phyloP scores from a whole-genome alignment of 2,113 vertebrate genomes.

The Sphyrna mokarran region DNA sequence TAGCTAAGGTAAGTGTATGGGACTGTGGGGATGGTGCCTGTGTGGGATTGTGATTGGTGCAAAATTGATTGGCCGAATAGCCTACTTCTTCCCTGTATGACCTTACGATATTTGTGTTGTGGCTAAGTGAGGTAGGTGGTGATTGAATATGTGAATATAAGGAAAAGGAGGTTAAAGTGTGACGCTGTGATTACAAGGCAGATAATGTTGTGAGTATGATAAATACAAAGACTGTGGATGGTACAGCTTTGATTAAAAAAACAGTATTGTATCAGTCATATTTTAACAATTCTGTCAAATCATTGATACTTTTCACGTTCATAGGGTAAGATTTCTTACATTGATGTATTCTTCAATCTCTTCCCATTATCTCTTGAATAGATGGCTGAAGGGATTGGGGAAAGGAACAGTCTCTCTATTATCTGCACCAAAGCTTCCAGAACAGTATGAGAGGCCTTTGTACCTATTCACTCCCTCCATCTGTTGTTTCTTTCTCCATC shows the following conservation, averaged over 20 bases:
- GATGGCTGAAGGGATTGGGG: neutral
- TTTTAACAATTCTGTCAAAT: neutral
- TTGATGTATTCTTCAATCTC: neutral
- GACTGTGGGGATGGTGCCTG: too few species aligned
- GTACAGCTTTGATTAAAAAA: neutral
- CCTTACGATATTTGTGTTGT: neutral
- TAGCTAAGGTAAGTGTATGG: too few species aligned
- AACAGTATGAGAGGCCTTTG: neutral
- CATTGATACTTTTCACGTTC: neutral
- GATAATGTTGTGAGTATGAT: neutral
- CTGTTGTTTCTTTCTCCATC: too few species aligned
- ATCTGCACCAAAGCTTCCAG: neutral
- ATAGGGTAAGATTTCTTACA: neutral
- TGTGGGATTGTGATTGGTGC: too few species aligned
- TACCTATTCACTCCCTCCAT: neutral
- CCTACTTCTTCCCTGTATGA: too few species aligned
- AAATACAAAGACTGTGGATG: neutral
- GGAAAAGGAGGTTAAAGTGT: neutral
- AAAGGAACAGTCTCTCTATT: neutral
- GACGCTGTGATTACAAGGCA: neutral
- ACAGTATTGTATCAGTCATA: neutral
- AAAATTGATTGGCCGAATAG: too few species aligned
- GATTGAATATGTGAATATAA: neutral
- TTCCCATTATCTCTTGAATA: too few species aligned
- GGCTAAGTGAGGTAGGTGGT: neutral